Conservation (phyloP, 2,113 vertebrate species). For the Gymnarchus niloticus region DNA sequence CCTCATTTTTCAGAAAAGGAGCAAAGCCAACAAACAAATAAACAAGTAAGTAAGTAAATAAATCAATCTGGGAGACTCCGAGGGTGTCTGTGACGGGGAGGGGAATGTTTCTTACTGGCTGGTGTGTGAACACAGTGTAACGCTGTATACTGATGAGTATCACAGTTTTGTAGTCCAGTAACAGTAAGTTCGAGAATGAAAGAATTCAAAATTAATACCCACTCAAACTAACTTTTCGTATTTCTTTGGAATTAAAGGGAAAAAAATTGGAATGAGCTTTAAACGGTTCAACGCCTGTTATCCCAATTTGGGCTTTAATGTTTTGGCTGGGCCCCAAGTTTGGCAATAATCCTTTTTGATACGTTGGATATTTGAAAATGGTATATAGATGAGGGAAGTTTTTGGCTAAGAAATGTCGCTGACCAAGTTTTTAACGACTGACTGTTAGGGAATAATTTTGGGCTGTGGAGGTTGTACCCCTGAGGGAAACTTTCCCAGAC, state of each 20-base stretch:
- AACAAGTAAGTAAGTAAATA: background rate
- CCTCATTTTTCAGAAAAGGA: background rate
- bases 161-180: conserved; percentile 2
- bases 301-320: background rate
- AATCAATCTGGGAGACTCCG: background rate
- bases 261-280: background rate
- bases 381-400: background rate
- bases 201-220: background rate
- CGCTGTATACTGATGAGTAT: background rate
- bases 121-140: background rate
- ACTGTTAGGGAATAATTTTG: background rate
- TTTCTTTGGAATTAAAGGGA: background rate
- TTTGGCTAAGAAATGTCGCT: background rate
- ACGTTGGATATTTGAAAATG: background rate
- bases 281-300: background rate
- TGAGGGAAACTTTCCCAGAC: background rate
- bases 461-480: background rate
- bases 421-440: background rate
- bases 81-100: background rate
- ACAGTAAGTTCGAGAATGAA: background rate
- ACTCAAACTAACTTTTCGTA: background rate
- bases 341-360: background rate
- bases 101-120: background rate
- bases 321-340: background rate
- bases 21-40: background rate